Percentiles rank a stretch among this genome's conserved stretches.
Evolutionary conservation across 2,797 vertebrate species (phyloP).

Genomic region (Gallinago nigripennis): DNA sequence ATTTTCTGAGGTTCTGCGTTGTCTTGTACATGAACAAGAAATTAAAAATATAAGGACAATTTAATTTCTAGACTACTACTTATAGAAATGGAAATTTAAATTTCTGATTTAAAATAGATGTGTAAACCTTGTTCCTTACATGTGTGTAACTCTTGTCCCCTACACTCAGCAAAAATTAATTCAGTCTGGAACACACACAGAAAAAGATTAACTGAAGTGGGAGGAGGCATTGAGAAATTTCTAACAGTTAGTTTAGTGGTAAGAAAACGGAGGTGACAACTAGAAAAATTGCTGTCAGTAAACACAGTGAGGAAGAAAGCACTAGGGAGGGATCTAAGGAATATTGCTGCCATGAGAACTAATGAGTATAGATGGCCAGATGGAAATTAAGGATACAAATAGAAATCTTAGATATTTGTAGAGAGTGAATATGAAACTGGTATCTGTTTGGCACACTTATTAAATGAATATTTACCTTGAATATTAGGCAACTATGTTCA

Average conservation of each 20-base stretch:
- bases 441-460: not conserved
- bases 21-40: not conserved
- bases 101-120: not conserved
- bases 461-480: not conserved
- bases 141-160: not conserved
- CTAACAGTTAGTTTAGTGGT: not conserved
- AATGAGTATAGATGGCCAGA: not conserved
- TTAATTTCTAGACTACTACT: not conserved
- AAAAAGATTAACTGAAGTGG: not conserved
- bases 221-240: not conserved
- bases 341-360: not conserved
- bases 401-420: not conserved
- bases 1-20: not conserved
- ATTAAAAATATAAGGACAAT: not conserved
- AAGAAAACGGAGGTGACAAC: not conserved
- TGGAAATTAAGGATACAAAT: not conserved
- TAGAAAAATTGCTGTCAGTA: not conserved
- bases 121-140: not conserved
- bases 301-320: not conserved
- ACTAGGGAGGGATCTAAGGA: not conserved
- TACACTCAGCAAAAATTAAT: not conserved
- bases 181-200: not conserved
- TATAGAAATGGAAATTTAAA: not conserved
- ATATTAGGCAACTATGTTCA: not conserved
- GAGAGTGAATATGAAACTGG: not conserved